Base-by-base conservation (phyloP, 2,888 invertebrate genomes). In the Oscheius sp. region DNA sequence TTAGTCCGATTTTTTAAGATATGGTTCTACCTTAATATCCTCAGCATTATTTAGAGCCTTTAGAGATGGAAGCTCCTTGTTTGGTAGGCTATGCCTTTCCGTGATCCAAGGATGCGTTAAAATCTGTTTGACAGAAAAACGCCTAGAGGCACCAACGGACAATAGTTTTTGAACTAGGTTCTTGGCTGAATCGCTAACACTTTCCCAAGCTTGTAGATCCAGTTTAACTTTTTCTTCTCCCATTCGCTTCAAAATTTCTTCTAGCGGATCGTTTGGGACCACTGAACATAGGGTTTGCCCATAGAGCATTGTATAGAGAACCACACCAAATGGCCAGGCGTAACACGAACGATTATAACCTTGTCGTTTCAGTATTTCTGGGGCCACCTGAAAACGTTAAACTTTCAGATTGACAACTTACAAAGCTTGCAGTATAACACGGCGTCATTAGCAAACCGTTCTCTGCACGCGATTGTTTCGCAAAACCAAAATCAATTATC, bases 391-490 rank as follows among this genome's bases (percentile, higher is more conserved):
- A 52, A 55, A 33, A 29, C n/a, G 17, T 12, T 15, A 6, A 5
- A 53, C 6, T n/a, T n/a, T n/a, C n/a, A n/a, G n/a, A n/a, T n/a
- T n/a, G n/a, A n/a, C 29, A 68, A 71, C 76, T 55, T 23, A 96
- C 97, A 88, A 96, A 98, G 89, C 96, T 96, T 55, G 96, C 96
- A 12, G 98, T 98, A 88, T 98, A 98, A 88, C 97, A 98, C 0
- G 98, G 98, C 1, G 98, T 98, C 97, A 98, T 98, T 50, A 98
- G 90, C 20, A 98, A 90, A n/a, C 97, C 95, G 88, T 95, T 95
- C 86, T 95, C 95, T 15, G 95, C 94, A 50, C 95, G 90, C 77
- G 96, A 90, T 88, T 98, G 97, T 88, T 97, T 98, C 29, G 97
- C 96, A 87, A 98, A 93, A 34, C 97, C 97, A 89, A 98, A 93